These are phyloP conservation scores for Biston betularia DNA, from an alignment of 2,888 invertebrate genomes.

Conservation along the genomic window DNA sequence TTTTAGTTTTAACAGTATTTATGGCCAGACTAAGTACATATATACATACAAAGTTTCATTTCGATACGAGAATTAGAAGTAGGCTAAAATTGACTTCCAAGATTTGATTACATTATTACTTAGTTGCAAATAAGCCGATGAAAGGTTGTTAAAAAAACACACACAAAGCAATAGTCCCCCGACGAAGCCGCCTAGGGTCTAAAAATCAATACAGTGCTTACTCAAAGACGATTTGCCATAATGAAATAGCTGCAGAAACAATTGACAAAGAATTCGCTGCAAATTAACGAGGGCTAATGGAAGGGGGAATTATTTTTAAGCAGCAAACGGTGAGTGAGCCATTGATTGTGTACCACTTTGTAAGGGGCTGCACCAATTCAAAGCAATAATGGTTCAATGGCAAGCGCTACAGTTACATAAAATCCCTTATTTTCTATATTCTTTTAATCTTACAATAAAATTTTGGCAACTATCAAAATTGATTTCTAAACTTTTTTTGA, in stretches of 20 bases:
- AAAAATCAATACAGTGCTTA: slow-evolving; percentile 26
- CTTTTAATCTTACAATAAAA: too few species aligned
- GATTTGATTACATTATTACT: too few species aligned
- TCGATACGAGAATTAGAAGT: too few species aligned
- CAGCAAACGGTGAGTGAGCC: slow-evolving; percentile 47
- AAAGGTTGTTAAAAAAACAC: not conserved
- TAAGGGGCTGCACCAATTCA: slow-evolving; percentile 41
- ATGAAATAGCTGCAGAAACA: slow-evolving; percentile 58
- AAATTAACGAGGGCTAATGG: slow-evolving; percentile 67
- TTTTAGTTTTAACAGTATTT: too few species aligned
- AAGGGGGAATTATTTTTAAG: slow-evolving; percentile 73
- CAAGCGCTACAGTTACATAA: not conserved
- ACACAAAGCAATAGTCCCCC: not conserved
- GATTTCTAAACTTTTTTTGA: too few species aligned
- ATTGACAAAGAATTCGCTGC: slow-evolving; percentile 62
- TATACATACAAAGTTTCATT: too few species aligned
- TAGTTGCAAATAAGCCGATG: too few species aligned
- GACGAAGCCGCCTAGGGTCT: slow-evolving; percentile 1
- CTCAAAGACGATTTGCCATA: slow-evolving; percentile 29
- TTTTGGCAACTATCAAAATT: too few species aligned
- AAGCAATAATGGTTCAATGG: not conserved
- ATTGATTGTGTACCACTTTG: slow-evolving; percentile 66
- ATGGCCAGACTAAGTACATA: too few species aligned
- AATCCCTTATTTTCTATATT: too few species aligned
- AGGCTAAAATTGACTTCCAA: too few species aligned